Evolutionary conservation across 2,797 vertebrate genomes (phyloP), one percentile per base, ranked within the genome.

Genomic region (Chelidonichthys spinosus): DNA sequence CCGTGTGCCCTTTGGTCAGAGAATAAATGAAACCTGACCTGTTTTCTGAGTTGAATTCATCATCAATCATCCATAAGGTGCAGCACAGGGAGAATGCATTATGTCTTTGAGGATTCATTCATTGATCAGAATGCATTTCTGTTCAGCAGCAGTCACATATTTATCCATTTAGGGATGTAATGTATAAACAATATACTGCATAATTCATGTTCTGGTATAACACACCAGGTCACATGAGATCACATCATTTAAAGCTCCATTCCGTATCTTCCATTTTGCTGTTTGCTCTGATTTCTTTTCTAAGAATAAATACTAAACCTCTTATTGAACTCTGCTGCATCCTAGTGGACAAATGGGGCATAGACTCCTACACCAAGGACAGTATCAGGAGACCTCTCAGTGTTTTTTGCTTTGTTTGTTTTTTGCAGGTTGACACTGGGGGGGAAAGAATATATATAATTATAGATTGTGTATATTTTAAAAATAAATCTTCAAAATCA

Each of bases 321-420:
- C 66, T 70, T 58, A 11, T 76, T 70, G 49, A 71, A 49, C 74
- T 82, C 66, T 89, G 70, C 86, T 87, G 82, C 81, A 7, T 10
- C 56, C 89, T 85, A 68, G 77, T 87, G 89, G 90, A 53, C 11
- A 2, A 9, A 66, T 15, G 65, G 49, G 47, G 55, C 35, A 79
- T 37, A 32, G 32, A 65, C 52, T 40, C 17, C 46, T 33, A 33
- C 36, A 52, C 35, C 6, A 37, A n/a, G 15, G 11, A 5, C 13
- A 60, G 10, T 18, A 46, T 39, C 14, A 36, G 13, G 7, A 11
- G 11, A 3, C 10, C 17, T 1, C 43, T 59, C 13, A 9, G 25
- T 49, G 14, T 52, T 17, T 64, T 14, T 25, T 25, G 25, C 25
- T 68, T 39, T 43, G 40, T 6, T 4, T 14, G 7, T 15, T 14